A percentile compares a stretch with the other conserved stretches of the same genome.
Conservation (phyloP, 2,113 vertebrate species). For the Rhinolophus sinicus region DNA sequence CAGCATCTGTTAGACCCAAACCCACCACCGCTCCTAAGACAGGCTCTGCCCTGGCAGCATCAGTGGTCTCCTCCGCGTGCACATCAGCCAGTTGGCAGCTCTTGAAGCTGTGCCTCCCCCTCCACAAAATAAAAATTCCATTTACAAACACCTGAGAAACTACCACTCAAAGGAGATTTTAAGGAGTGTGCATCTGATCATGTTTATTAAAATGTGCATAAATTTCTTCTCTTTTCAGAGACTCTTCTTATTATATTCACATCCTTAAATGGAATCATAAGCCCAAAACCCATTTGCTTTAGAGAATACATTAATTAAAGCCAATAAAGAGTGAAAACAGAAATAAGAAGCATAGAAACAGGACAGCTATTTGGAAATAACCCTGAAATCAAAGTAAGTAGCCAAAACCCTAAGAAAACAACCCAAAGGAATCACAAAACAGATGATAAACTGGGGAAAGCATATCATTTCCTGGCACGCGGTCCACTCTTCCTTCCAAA, state of each 20-base stretch:
- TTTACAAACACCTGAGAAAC: background rate
- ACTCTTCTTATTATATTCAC: background rate
- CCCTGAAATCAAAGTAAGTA: background rate
- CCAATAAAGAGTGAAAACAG: background rate
- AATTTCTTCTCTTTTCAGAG: background rate
- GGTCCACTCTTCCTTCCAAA: background rate
- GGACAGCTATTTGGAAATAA: background rate
- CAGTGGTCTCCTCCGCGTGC: background rate
- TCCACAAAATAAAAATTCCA: background rate
- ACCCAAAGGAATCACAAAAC: background rate
- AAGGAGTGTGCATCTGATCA: background rate
- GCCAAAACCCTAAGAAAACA: conserved; percentile 22
- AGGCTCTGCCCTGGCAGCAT: background rate
- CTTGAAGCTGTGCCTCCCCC: background rate
- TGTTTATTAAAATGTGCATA: background rate
- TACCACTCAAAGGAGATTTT: background rate
- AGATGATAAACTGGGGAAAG: background rate
- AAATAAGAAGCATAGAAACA: background rate
- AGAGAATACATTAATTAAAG: background rate
- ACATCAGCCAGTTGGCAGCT: background rate
- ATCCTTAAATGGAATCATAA: background rate
- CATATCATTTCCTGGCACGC: background rate
- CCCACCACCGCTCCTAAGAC: accelerated
- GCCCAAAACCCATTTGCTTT: background rate
- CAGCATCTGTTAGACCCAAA: background rate